phyloP scores from a whole-genome alignment of 1,140 invertebrate species.

The Lucilia sericata region DNA sequence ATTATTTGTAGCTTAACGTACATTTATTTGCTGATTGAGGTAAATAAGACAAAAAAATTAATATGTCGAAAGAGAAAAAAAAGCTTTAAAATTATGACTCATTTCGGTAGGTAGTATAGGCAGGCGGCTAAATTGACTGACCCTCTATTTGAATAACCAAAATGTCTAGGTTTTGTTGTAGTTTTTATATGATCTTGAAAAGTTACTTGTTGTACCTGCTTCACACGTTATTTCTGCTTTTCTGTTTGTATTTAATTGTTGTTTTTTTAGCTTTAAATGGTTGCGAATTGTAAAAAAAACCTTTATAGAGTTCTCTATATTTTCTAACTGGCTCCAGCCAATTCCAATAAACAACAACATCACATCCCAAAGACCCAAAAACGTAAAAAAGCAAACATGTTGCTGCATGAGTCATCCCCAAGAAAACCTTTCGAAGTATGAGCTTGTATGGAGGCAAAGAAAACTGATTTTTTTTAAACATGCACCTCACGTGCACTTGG shows the following conservation, averaged over 20 bases:
- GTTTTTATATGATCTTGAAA: conserved; percentile 30
- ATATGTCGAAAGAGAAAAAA: neutral
- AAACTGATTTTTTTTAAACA: neutral
- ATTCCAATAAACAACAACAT: neutral
- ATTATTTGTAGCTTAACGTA: neutral
- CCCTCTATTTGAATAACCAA: conserved; percentile 20
- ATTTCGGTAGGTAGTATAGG: neutral
- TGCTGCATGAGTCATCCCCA: conserved; percentile 6
- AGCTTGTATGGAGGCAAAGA: neutral
- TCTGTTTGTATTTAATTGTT: conserved; percentile 19
- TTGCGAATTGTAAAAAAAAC: conserved; percentile 31
- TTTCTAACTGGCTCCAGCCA: conserved; percentile 34
- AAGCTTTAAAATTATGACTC: conserved; percentile 24
- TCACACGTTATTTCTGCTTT: neutral
- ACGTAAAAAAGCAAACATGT: neutral
- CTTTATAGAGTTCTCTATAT: neutral
- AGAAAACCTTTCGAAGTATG: neutral
- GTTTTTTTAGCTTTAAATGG: conserved; percentile 1
- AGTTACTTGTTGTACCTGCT: conserved; percentile 18
- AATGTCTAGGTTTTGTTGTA: conserved; percentile 16
- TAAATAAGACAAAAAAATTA: neutral
- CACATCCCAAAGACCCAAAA: conserved; percentile 11
- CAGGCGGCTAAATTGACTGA: conserved; percentile 11
- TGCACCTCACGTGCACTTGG: neutral
- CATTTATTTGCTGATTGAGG: neutral